phyloP scores from a whole-genome alignment of 2,888 invertebrate genomes.

The Hymenopus coronatus region DNA sequence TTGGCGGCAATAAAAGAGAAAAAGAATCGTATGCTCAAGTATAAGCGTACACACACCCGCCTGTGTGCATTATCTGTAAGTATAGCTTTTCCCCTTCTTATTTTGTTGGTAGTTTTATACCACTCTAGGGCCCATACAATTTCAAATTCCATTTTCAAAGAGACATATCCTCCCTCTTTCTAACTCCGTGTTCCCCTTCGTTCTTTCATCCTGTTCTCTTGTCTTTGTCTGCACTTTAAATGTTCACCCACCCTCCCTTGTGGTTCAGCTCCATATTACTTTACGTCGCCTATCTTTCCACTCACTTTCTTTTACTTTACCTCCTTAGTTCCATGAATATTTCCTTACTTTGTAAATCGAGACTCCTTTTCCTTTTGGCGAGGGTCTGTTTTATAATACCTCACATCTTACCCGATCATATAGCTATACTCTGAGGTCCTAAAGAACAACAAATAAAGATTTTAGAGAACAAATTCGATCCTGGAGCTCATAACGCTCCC shows the following conservation, averaged over 20 bases:
- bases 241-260: constrained; percentile 19
- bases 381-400: constrained; percentile 24
- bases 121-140: constrained; percentile 50
- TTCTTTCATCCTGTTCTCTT: background rate
- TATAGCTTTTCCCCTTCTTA: constrained; percentile 25
- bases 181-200: background rate
- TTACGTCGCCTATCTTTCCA: constrained; percentile 25
- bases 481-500: background rate
- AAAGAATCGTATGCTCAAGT: background rate
- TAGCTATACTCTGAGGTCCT: background rate
- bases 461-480: background rate
- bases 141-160: constrained; percentile 50
- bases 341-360: constrained; percentile 28
- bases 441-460: background rate
- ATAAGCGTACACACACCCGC: background rate
- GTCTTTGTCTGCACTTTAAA: constrained; percentile 26
- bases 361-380: constrained; percentile 2
- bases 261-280: constrained; percentile 15
- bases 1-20: constrained; percentile 5
- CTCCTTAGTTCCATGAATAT: constrained; percentile 24
- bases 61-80: background rate
- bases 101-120: constrained; percentile 48
- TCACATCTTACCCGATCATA: constrained; percentile 7
- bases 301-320: background rate
- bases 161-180: constrained; percentile 33